Conservation (phyloP, 2,113 vertebrate species). For the Pao palembangensis region DNA sequence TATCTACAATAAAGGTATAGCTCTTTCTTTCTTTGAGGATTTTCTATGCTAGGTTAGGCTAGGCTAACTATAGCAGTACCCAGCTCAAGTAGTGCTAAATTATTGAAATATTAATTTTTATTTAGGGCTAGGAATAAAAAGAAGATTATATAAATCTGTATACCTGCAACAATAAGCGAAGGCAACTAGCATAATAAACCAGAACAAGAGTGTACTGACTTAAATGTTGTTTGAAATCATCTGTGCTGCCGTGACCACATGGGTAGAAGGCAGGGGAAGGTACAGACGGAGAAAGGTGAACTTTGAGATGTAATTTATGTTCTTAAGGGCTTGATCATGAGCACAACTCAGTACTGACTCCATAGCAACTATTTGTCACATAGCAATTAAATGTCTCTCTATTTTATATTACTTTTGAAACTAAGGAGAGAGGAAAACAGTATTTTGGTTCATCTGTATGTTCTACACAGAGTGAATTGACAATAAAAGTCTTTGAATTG, state of each 20-base stretch:
- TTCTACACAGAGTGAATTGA: too few species aligned
- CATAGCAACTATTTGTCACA: conserved; percentile 56
- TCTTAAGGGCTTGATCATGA: conserved; percentile 53
- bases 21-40: too few species aligned
- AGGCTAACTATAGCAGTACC: too few species aligned
- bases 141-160: not conserved
- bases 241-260: conserved; percentile 20
- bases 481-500: too few species aligned
- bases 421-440: too few species aligned
- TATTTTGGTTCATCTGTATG: too few species aligned
- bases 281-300: conserved; percentile 54
- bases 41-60: too few species aligned
- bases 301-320: conserved; percentile 58
- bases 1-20: too few species aligned
- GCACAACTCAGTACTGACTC: conserved; percentile 21
- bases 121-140: too few species aligned
- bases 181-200: conserved; percentile 1
- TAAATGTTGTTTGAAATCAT: conserved; percentile 26
- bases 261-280: conserved; percentile 22
- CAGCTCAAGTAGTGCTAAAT: too few species aligned
- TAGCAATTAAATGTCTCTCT: conserved; percentile 61
- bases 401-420: too few species aligned
- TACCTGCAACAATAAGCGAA: not conserved
- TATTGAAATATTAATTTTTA: too few species aligned
- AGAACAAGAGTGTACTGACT: conserved; percentile 7